A percentile compares a stretch with the other conserved stretches of the same genome.
Evolutionary conservation across 2,888 invertebrate species (phyloP).

Genomic region (Lymantria dispar): DNA sequence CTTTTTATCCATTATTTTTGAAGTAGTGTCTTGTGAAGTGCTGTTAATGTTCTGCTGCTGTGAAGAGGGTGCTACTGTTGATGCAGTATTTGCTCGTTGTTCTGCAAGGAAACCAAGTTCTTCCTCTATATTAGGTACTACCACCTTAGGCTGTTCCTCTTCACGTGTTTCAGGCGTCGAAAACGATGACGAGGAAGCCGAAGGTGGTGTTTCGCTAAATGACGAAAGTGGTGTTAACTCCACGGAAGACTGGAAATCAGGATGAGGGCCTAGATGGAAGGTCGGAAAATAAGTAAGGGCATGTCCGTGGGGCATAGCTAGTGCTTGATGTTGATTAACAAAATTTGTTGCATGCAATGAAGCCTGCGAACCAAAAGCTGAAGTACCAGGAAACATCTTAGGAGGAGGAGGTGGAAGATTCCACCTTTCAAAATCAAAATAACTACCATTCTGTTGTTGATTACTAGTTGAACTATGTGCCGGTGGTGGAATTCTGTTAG

Average conservation of each 20-base stretch:
- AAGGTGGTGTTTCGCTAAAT: slow-evolving; percentile 82
- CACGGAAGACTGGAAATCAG: slow-evolving; percentile 85
- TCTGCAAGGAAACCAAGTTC: slow-evolving; percentile 91
- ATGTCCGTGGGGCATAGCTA: slow-evolving; percentile 87
- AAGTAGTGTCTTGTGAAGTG: slow-evolving; percentile 73
- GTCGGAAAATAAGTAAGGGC: slow-evolving; percentile 90
- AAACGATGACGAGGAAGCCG: slow-evolving; percentile 81
- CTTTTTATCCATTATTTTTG: slow-evolving; percentile 84
- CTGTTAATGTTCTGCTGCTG: slow-evolving; percentile 74
- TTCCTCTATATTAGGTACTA: slow-evolving; percentile 94
- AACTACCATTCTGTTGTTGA: slow-evolving; percentile 85
- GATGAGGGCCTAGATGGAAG: slow-evolving; percentile 87
- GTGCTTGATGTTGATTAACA: slow-evolving; percentile 84
- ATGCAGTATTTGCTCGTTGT: slow-evolving; percentile 78
- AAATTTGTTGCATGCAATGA: slow-evolving; percentile 80
- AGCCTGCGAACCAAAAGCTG: slow-evolving; percentile 83
- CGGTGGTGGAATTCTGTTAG: slow-evolving; percentile 86
- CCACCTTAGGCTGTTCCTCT: slow-evolving; percentile 90
- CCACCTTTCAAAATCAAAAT: slow-evolving; percentile 92
- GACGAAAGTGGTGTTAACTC: slow-evolving; percentile 84
- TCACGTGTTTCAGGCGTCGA: slow-evolving; percentile 82
- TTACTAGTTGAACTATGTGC: slow-evolving; percentile 85
- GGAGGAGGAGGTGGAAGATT: slow-evolving; percentile 87
- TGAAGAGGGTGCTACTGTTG: slow-evolving; percentile 78
- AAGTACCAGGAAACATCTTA: slow-evolving; percentile 85